phyloP scores from a whole-genome alignment of 2,888 invertebrate species.

The Leptodirus hochenwartii region DNA sequence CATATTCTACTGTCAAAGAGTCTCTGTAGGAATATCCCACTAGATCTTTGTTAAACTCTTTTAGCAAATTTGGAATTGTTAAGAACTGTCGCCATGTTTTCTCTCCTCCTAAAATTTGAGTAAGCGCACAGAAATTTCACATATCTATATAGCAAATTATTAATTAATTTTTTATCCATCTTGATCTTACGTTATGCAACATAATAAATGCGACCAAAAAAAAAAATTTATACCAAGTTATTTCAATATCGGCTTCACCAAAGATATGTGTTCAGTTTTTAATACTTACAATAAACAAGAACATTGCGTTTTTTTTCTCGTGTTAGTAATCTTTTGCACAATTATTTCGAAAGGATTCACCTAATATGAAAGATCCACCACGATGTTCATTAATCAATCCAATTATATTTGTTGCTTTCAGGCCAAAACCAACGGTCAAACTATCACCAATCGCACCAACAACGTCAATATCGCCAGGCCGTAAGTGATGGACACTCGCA shows the following conservation, averaged over 20 bases:
- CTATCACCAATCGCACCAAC: slow-evolving; percentile 42
- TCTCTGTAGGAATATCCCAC: slow-evolving; percentile 38
- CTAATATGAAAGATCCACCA: slow-evolving; percentile 16
- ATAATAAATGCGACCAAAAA: no score
- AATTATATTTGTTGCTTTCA: slow-evolving; percentile 27
- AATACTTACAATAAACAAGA: no score
- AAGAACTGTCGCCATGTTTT: slow-evolving; percentile 32
- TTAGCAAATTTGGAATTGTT: slow-evolving; percentile 40
- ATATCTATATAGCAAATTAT: slow-evolving; percentile 3
- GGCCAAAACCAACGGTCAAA: slow-evolving; percentile 36
- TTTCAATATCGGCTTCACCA: no score
- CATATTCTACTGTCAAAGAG: slow-evolving; percentile 26
- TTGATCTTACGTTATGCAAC: no score
- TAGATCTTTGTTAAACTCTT: slow-evolving; percentile 43
- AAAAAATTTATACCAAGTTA: no score
- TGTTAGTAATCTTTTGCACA: no score
- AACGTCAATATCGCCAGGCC: slow-evolving; percentile 42
- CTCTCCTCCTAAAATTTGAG: slow-evolving; percentile 34
- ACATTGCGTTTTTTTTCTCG: no score
- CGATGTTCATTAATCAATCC: slow-evolving; percentile 18
- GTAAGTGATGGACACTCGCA: slow-evolving; percentile 33
- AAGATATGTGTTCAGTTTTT: no score
- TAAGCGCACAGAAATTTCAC: no score
- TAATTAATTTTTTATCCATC: no score
- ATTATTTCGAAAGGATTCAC: no score